These are phyloP conservation scores for Leucophenga varia DNA, from an alignment of 1,140 invertebrate genomes.

Conservation along the genomic window DNA sequence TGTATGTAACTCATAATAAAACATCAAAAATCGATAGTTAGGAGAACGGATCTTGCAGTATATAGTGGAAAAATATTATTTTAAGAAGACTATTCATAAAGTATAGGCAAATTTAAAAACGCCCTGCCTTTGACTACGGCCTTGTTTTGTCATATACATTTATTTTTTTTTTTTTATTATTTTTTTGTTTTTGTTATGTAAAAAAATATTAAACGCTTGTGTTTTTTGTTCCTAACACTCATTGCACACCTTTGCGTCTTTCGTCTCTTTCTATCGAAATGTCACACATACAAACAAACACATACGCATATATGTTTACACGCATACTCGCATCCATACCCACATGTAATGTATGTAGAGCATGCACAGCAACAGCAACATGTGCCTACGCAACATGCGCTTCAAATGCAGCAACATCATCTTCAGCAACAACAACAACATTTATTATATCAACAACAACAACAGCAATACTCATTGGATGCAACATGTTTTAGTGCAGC, in stretches of 20 bases:
- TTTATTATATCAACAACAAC: slow-evolving; percentile 31
- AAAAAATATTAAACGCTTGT: too few species aligned
- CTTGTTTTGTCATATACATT: too few species aligned
- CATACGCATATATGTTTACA: slow-evolving; percentile 6
- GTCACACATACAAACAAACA: slow-evolving; percentile 3
- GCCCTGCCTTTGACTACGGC: too few species aligned
- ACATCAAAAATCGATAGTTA: too few species aligned
- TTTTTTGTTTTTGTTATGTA: too few species aligned
- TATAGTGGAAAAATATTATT: too few species aligned
- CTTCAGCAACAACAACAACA: slow-evolving; percentile 48
- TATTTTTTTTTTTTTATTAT: not conserved
- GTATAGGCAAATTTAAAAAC: too few species aligned
- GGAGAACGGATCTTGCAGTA: too few species aligned
- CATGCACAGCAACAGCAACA: slow-evolving; percentile 32
- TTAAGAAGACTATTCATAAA: too few species aligned
- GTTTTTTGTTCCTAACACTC: not conserved
- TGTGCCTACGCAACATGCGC: slow-evolving; percentile 39
- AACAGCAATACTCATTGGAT: slow-evolving; percentile 38
- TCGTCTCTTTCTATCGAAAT: not conserved
- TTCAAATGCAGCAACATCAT: slow-evolving; percentile 58
- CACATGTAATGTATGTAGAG: not conserved
- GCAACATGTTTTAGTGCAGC: slow-evolving; percentile 28
- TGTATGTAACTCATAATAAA: too few species aligned
- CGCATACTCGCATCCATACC: not conserved
- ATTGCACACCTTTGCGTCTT: not conserved